These are phyloP conservation scores for Herpetotheres cachinnans DNA, from an alignment of 2,113 vertebrate species.

Conservation along the genomic window DNA sequence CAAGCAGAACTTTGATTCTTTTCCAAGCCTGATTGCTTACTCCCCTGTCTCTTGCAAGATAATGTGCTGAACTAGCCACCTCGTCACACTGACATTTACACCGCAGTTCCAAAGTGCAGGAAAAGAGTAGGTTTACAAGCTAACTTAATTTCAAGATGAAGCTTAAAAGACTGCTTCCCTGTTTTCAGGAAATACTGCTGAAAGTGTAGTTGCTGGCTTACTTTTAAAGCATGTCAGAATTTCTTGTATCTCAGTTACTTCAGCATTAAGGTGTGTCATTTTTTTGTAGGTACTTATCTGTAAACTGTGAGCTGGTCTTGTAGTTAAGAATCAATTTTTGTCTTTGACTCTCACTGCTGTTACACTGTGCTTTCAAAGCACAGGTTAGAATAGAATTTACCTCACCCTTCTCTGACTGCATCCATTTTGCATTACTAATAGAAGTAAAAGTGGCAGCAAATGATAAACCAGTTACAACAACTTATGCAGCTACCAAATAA, in stretches of 20 bases:
- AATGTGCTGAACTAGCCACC: not conserved
- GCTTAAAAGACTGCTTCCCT: not conserved
- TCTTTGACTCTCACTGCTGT: not conserved
- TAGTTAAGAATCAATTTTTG: not conserved
- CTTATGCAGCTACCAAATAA: not conserved
- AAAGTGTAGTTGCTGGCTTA: not conserved
- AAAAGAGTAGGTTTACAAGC: not conserved
- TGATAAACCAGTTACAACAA: not conserved
- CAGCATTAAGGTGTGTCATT: not conserved
- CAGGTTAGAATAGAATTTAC: not conserved
- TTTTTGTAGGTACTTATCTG: not conserved
- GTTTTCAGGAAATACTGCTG: not conserved
- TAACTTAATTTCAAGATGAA: not conserved
- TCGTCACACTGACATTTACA: not conserved
- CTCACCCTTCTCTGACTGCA: not conserved
- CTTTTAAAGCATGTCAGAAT: not conserved
- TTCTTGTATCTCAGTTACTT: not conserved
- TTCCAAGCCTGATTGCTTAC: not conserved
- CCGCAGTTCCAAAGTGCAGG: not conserved
- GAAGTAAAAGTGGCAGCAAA: not conserved
- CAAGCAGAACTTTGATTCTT: conserved; percentile 30
- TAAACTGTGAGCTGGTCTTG: not conserved
- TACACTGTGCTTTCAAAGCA: not conserved
- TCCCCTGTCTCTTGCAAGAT: not conserved
- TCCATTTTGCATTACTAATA: not conserved